Conservation (phyloP, 2,113 vertebrate genomes). For the Brachypteracias leptosomus region DNA sequence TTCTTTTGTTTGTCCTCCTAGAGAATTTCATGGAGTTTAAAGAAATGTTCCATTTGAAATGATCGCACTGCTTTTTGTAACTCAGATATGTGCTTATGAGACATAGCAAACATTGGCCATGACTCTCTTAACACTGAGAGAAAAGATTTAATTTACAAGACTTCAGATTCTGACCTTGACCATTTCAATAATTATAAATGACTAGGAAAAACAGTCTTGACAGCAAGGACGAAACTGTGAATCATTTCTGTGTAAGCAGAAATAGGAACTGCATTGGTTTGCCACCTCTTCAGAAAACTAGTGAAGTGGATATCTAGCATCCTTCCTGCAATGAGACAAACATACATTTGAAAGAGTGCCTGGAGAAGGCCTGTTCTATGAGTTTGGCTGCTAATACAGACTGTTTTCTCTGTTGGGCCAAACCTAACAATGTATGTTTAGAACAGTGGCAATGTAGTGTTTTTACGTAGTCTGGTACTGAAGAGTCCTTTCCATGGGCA, state of each 20-base stretch:
- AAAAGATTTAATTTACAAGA: neutral
- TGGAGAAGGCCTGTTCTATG: neutral
- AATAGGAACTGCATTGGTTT: neutral
- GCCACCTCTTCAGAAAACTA: neutral
- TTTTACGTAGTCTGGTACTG: neutral
- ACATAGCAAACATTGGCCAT: neutral
- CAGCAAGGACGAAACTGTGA: neutral
- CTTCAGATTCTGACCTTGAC: neutral
- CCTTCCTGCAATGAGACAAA: neutral
- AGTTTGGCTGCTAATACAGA: neutral
- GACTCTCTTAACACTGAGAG: neutral
- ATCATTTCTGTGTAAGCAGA: neutral
- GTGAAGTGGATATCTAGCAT: neutral
- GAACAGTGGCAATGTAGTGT: accelerated
- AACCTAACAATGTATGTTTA: neutral
- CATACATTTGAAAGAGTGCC: neutral
- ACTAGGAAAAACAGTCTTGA: neutral
- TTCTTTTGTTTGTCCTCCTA: neutral
- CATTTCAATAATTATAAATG: neutral
- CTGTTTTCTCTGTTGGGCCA: neutral
- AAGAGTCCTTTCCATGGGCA: neutral
- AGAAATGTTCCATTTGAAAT: neutral
- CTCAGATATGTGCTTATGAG: neutral
- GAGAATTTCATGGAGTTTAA: neutral
- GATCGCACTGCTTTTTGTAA: neutral